Evolutionary conservation across 2,888 invertebrate genomes (phyloP).

Genomic region (Zeuzera pyrina): DNA sequence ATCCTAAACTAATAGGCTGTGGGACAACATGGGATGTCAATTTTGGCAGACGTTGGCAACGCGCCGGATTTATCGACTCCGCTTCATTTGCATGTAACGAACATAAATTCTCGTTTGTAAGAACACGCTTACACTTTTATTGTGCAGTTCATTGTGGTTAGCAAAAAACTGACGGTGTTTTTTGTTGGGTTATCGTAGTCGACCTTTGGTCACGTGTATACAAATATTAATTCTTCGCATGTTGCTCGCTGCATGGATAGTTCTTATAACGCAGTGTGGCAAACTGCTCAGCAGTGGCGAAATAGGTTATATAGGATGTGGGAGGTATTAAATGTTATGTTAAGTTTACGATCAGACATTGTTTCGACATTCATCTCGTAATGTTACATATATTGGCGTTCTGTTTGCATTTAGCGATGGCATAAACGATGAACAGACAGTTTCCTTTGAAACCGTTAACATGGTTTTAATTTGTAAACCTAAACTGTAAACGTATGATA

Average conservation of each 20-base stretch:
- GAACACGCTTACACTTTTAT: conserved; percentile 69
- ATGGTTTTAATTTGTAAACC: conserved; percentile 27
- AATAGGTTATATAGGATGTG: no score
- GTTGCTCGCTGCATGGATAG: no score
- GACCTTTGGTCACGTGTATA: conserved; percentile 56
- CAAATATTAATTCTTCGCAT: conserved; percentile 62
- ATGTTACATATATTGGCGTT: not conserved
- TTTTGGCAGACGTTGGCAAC: conserved; percentile 24
- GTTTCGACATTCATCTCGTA: not conserved
- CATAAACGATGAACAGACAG: conserved; percentile 21
- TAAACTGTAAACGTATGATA: conserved; percentile 5
- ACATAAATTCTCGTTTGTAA: conserved; percentile 72
- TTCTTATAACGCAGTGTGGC: no score
- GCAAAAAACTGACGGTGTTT: conserved; percentile 49
- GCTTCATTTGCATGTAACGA: conserved; percentile 61
- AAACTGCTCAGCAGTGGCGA: no score
- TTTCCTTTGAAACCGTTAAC: conserved; percentile 30
- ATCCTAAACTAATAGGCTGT: conserved; percentile 9
- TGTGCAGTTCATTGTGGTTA: conserved; percentile 53
- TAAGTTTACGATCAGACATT: no score
- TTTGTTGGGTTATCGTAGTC: conserved; percentile 19
- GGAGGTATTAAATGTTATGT: no score
- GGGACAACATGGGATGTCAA: conserved; percentile 11
- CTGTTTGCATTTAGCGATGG: not conserved
- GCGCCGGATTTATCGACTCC: conserved; percentile 29